These are phyloP conservation scores for Hirudo medicinalis DNA, from an alignment of 1,140 invertebrate species.

Conservation along the genomic window DNA sequence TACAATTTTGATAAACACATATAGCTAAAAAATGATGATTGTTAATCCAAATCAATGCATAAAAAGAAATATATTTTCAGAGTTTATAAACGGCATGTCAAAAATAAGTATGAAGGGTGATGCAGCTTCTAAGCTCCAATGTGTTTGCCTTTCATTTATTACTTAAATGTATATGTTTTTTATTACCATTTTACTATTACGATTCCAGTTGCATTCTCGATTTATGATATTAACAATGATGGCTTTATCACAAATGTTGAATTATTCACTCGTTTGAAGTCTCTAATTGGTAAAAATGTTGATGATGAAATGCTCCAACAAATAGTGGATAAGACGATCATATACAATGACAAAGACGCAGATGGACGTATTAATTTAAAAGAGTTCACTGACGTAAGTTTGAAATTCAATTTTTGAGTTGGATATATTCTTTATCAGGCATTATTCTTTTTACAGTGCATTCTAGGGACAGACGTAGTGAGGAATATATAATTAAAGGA, in stretches of 20 bases:
- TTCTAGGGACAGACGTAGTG: background rate
- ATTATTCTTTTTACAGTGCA: background rate
- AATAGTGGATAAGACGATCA: slow-evolving; percentile 10
- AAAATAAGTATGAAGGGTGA: slow-evolving; percentile 10
- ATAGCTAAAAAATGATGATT: too few species aligned
- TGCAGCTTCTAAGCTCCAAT: slow-evolving; percentile 3
- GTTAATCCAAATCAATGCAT: too few species aligned
- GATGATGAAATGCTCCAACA: slow-evolving; percentile 11
- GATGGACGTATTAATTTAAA: slow-evolving; percentile 2
- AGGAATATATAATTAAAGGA: background rate
- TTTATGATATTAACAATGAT: slow-evolving; percentile 10
- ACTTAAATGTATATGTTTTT: background rate
- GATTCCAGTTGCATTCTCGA: slow-evolving; percentile 6
- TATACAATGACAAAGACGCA: slow-evolving; percentile 5
- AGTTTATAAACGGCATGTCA: slow-evolving; percentile 8
- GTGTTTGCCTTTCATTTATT: background rate
- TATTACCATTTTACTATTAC: background rate
- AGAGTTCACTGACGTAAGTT: slow-evolving; percentile 5
- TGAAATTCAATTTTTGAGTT: background rate
- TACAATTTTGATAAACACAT: background rate
- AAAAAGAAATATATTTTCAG: background rate
- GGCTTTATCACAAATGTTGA: slow-evolving; percentile 9
- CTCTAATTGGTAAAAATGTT: slow-evolving; percentile 11
- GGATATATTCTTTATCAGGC: background rate
- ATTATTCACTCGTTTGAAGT: background rate